A percentile compares a stretch with the other conserved stretches of the same genome.
Conservation (phyloP, 2,888 invertebrate genomes). For the Dascillus cervinus region DNA sequence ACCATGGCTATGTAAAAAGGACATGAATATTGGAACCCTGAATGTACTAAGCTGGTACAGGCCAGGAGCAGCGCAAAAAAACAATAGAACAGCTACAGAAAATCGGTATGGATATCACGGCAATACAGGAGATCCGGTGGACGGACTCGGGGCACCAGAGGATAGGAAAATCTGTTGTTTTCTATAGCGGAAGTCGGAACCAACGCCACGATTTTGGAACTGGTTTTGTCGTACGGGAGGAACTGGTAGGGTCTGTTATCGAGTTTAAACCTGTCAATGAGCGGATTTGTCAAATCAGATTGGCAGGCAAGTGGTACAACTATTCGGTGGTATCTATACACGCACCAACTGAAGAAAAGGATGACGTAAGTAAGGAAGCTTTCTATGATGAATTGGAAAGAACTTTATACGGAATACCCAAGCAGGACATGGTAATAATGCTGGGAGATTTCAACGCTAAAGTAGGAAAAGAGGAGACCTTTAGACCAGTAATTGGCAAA, state of each 20-base stretch:
- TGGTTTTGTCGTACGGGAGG: too few species aligned
- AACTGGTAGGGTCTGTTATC: too few species aligned
- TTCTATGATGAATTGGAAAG: constrained; percentile 8
- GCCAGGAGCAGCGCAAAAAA: constrained; percentile 1
- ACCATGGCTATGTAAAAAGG: too few species aligned
- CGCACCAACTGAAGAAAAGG: constrained; percentile 9
- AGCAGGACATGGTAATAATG: constrained; percentile 4
- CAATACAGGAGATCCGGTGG: constrained; percentile 4
- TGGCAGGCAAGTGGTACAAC: too few species aligned
- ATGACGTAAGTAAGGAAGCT: constrained; percentile 6
- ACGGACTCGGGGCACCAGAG: too few species aligned
- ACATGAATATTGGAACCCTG: constrained; percentile 1
- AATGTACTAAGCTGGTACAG: constrained; percentile 1
- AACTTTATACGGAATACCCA: constrained; percentile 1
- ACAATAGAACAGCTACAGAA: neutral
- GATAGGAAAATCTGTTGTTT: too few species aligned
- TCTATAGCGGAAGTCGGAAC: too few species aligned
- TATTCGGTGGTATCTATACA: too few species aligned
- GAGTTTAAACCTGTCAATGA: too few species aligned
- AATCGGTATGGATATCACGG: constrained; percentile 1
- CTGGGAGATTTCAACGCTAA: constrained; percentile 7
- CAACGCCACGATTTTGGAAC: too few species aligned
- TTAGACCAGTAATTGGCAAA: constrained; percentile 6
- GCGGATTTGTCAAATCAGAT: too few species aligned
- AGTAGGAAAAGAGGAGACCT: constrained; percentile 9